Evolutionary conservation across 2,797 vertebrate species (phyloP).

Genomic region (Characodon lateralis): DNA sequence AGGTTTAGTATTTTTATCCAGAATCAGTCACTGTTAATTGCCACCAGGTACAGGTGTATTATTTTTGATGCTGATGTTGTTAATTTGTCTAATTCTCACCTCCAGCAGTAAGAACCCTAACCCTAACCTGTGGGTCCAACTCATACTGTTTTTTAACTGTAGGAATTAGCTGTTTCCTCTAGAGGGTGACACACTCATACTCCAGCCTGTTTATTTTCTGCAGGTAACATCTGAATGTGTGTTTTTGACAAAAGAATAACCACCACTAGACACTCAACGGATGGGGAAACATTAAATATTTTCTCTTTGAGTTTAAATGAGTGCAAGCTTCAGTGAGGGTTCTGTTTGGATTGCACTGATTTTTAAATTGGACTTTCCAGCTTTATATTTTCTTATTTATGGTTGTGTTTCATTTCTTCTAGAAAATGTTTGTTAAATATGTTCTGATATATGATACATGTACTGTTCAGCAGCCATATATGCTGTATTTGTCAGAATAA

Average conservation of each 20-base stretch:
- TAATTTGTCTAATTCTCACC: neutral
- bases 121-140: too few relatives aligned
- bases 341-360: too few relatives aligned
- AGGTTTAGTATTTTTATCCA: too few relatives aligned
- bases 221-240: constrained; percentile 21
- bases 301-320: neutral
- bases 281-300: neutral
- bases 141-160: neutral
- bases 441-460: too few relatives aligned
- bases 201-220: neutral
- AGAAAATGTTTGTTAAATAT: neutral
- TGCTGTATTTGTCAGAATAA: neutral
- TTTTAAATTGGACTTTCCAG: too few relatives aligned
- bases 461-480: neutral
- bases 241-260: neutral
- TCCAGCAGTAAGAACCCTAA: neutral
- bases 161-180: constrained; percentile 15
- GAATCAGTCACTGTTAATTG: too few relatives aligned
- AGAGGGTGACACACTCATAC: constrained; percentile 56
- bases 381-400: neutral
- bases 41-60: too few relatives aligned
- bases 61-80: too few relatives aligned
- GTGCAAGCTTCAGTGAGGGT: neutral
- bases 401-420: neutral
- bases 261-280: too few relatives aligned